Percentiles rank a stretch among this genome's conserved stretches.
Evolutionary conservation across 2,797 vertebrate genomes (phyloP).

Genomic region (Rhinoraja longicauda): DNA sequence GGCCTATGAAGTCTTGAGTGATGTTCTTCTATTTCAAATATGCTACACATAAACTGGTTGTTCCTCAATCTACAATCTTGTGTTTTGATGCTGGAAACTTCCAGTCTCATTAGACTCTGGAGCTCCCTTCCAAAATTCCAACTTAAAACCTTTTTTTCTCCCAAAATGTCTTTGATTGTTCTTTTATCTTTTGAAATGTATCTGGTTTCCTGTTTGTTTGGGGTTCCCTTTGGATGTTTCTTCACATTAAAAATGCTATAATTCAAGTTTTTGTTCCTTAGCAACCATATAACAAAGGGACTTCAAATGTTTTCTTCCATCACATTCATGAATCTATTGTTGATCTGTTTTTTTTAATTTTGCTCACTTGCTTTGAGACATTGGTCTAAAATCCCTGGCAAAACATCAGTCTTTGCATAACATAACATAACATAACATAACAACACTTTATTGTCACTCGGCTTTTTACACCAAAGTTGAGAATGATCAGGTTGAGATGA

Average conservation of each 20-base stretch:
- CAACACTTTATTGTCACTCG: no score
- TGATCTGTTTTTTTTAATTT: not conserved
- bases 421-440: no score
- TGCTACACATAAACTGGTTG: not conserved
- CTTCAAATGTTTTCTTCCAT: not conserved
- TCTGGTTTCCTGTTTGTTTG: not conserved
- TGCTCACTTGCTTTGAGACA: not conserved
- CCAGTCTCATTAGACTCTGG: not conserved
- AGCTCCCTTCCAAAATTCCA: not conserved
- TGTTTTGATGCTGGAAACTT: not conserved
- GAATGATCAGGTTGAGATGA: no score
- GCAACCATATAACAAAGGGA: not conserved
- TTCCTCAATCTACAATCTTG: not conserved
- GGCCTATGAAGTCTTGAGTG: not conserved
- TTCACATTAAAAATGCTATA: not conserved
- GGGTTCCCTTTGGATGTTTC: constrained; percentile 7
- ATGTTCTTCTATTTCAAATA: not conserved
- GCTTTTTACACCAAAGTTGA: no score
- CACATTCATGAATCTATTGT: not conserved
- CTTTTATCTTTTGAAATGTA: not conserved
- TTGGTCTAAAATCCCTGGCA: not conserved
- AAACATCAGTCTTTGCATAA: no score
- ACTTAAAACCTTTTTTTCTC: not conserved
- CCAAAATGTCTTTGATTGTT: not conserved
- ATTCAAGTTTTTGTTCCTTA: not conserved